Base-by-base conservation (phyloP, 2,888 invertebrate species). In the Theretra japonica region DNA sequence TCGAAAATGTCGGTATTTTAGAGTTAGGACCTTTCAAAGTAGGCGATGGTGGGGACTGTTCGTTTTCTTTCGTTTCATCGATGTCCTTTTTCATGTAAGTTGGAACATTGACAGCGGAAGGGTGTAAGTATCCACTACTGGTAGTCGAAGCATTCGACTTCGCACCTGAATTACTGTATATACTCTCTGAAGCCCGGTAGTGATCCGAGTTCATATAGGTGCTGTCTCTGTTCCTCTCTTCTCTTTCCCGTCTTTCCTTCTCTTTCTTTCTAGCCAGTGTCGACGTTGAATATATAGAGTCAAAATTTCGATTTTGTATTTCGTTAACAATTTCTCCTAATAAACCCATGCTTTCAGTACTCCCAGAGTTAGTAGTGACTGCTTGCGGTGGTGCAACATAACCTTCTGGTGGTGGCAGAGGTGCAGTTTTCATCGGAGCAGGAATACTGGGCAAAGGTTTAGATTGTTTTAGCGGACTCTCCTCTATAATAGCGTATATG, bases 401-500 rank as follows among this genome's bases (percentile, higher is more conserved):
- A 0, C 95, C 92, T 41, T 89, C 94, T 1, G 94, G 95, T 0
- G 95, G 95, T 0, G 91, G 80, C 70, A 95, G 90, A 0, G 90
- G 86, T 19, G 83, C 79, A 0, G 89, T 88, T 80, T 88, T 87
- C 41, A 83, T 78, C 0, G 86, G 88, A 3, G 86, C 82, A 2
- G 95, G 91, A 0, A 93, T 91, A 1, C 85, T 86, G 0, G 91
- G 93, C 23, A 91, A 82, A 0, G 90, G 90, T 76, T 92, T 92
- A 0, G 90, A 89, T 65, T 85, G 83, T 70, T 88, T 94, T 1
- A 95, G 94, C 0, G 97, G 96, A 53, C 96, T 95, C 85, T 98
- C 98, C 83, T 98, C 98, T 69, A 98, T 98, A 0, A 98, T 97
- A 0, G 98, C 97, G 85, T 98, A 98, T 75, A 98, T 98, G 82